Percentiles rank a stretch among this genome's conserved stretches.
These are phyloP conservation scores for Myotis myotis DNA, from an alignment of 2,797 vertebrate genomes.

Conservation along the genomic window DNA sequence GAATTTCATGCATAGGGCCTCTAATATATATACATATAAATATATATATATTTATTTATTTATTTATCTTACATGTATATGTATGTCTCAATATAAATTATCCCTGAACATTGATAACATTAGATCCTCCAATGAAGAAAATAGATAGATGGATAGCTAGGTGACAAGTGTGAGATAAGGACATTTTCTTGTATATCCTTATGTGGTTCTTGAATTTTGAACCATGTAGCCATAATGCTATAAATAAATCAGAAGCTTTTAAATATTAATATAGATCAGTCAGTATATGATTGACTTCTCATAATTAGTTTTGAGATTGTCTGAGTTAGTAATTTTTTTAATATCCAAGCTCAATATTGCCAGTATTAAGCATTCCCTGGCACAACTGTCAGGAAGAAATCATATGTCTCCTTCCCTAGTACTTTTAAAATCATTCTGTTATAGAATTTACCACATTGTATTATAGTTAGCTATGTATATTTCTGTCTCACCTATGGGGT, in stretches of 20 bases:
- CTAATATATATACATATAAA: background rate
- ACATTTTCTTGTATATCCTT: background rate
- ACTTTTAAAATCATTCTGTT: background rate
- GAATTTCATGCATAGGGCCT: too few species aligned
- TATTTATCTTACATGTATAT: background rate
- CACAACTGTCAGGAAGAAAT: background rate
- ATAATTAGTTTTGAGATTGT: background rate
- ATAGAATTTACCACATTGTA: background rate
- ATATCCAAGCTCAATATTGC: background rate
- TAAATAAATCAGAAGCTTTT: background rate
- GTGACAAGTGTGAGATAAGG: background rate
- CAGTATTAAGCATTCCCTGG: background rate
- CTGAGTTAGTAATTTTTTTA: constrained; percentile 27
- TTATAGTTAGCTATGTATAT: constrained; percentile 12
- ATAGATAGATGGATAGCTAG: background rate
- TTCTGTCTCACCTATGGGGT: background rate
- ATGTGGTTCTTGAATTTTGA: constrained; percentile 31
- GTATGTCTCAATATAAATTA: background rate
- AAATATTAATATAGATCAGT: constrained; percentile 32
- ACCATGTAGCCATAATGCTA: background rate
- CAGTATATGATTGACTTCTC: background rate
- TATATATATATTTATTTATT: background rate
- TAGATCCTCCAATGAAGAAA: background rate
- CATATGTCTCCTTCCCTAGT: background rate
- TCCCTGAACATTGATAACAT: background rate